Conservation (phyloP, 2,888 invertebrate genomes). For the Eilema griseolum region DNA sequence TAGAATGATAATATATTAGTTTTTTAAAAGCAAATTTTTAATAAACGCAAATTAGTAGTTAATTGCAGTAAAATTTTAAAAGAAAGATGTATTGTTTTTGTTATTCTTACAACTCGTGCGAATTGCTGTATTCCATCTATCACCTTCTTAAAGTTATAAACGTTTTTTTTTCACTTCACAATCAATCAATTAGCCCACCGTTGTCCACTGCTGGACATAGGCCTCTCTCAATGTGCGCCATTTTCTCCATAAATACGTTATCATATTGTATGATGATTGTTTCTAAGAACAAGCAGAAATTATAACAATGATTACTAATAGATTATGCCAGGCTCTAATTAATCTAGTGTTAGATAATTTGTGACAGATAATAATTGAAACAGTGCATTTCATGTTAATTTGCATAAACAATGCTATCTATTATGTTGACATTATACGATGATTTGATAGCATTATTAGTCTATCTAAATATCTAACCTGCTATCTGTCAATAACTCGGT, state of each 20-base stretch:
- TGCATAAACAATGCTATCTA: conserved; percentile 35
- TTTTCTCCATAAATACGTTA: background rate
- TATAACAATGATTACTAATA: conserved; percentile 16
- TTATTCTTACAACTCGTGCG: too few species aligned
- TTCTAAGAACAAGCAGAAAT: background rate
- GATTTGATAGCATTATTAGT: conserved; percentile 10
- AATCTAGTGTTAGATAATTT: conserved; percentile 35
- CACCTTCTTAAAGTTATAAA: too few species aligned
- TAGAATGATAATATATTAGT: too few species aligned
- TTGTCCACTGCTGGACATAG: too few species aligned
- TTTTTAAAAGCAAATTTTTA: too few species aligned
- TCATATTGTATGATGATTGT: background rate
- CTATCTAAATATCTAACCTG: background rate
- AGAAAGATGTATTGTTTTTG: too few species aligned
- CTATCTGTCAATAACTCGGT: background rate
- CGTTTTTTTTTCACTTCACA: too few species aligned
- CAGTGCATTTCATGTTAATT: conserved; percentile 30
- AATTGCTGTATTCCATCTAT: too few species aligned
- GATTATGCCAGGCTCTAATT: conserved; percentile 31
- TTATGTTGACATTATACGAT: conserved; percentile 6
- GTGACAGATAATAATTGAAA: conserved; percentile 39
- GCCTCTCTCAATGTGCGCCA: background rate
- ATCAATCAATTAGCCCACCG: too few species aligned
- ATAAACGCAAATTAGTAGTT: too few species aligned
- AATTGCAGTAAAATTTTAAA: too few species aligned